Conservation (phyloP, 2,113 vertebrate genomes). For the Tretioscincus oriximinensis region DNA sequence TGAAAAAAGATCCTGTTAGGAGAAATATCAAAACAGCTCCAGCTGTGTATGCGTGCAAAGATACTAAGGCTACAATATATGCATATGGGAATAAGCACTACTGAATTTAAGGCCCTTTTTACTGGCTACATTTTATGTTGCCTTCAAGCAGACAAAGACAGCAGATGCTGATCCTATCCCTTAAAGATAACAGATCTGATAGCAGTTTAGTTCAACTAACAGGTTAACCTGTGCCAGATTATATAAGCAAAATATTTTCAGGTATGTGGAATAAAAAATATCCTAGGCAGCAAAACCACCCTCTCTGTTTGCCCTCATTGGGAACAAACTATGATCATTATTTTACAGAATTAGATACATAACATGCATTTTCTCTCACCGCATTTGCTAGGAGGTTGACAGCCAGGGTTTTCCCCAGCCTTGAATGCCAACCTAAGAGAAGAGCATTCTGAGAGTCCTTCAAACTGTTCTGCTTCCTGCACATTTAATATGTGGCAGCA, state of each 20-base stretch:
- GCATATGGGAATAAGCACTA: background rate
- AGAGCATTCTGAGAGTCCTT: too few relatives aligned
- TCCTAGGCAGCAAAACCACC: background rate
- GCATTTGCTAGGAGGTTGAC: background rate
- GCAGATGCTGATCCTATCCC: background rate
- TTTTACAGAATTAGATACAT: background rate
- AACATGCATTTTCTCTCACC: background rate
- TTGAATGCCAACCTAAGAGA: too few relatives aligned
- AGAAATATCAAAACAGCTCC: background rate
- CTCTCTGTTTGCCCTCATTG: background rate
- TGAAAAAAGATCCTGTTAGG: background rate
- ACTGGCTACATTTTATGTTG: background rate
- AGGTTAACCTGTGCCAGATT: background rate
- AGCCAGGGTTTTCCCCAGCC: too few relatives aligned
- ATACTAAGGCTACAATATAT: background rate
- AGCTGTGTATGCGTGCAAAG: background rate
- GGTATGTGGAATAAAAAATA: background rate
- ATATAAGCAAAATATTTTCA: background rate
- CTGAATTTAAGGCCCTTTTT: background rate
- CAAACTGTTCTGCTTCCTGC: too few relatives aligned
- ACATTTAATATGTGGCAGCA: too few relatives aligned
- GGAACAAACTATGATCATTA: background rate
- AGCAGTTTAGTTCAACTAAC: background rate
- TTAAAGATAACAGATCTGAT: background rate
- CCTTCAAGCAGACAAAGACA: background rate